A percentile compares a stretch with the other conserved stretches of the same genome.
phyloP scores from a whole-genome alignment of 2,888 invertebrate genomes.

The Phyto melanocephala region DNA sequence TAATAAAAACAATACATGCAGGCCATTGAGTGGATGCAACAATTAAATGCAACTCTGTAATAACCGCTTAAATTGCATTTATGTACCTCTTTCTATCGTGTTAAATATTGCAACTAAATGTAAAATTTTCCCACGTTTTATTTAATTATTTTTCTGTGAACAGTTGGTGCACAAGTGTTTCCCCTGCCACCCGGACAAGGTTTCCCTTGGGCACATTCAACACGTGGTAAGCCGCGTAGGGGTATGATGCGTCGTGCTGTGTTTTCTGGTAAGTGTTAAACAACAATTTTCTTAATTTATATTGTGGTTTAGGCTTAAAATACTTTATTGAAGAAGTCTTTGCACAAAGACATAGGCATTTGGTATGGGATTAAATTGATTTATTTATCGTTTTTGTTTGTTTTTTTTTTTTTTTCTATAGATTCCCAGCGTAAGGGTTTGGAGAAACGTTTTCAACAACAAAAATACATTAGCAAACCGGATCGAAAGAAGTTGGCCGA shows the following conservation, averaged over 20 bases:
- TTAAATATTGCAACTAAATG: conserved; percentile 27
- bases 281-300: conserved; percentile 46
- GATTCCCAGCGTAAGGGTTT: conserved; percentile 97
- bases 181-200: conserved; percentile 81
- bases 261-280: conserved; percentile 83
- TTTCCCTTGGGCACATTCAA: conserved; percentile 95
- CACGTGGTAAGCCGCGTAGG: conserved; percentile 93
- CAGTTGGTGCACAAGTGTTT: conserved; percentile 82
- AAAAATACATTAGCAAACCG: conserved; percentile 99
- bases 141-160: conserved; percentile 67
- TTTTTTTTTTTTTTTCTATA: conserved; percentile 71
- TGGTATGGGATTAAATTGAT: background rate
- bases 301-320: conserved; percentile 38
- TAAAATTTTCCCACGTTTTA: conserved; percentile 68
- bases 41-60: conserved; percentile 68
- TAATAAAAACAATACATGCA: background rate
- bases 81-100: no score
- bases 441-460: conserved; percentile 96
- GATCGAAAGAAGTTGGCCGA: conserved; percentile 98
- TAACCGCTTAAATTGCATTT: conserved; percentile 55
- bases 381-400: conserved; percentile 27
- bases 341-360: background rate
- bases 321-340: background rate
- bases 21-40: conserved; percentile 49
- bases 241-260: conserved; percentile 99